Conservation (phyloP, 1,140 invertebrate genomes). For the Ceratosolen fusciceps region DNA sequence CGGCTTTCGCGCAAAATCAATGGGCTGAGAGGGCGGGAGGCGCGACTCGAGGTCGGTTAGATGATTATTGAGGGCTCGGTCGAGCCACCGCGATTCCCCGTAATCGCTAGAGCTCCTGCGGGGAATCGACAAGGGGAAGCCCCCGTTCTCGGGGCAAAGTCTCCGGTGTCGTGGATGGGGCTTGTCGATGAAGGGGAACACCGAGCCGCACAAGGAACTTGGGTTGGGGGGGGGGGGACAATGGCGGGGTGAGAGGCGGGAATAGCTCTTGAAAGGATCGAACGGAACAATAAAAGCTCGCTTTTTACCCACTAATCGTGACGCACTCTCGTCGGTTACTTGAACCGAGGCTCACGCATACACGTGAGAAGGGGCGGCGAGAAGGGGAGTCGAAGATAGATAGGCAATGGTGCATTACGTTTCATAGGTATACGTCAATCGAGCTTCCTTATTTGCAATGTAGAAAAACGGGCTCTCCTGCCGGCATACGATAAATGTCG, state of each 20-base stretch:
- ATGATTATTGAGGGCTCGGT: too few relatives aligned
- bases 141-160: neutral
- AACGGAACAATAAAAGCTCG: neutral
- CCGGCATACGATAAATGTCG: slow-evolving; percentile 8
- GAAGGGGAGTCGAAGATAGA: neutral
- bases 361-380: too few relatives aligned
- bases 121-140: too few relatives aligned
- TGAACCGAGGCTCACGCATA: neutral
- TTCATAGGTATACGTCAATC: too few relatives aligned
- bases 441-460: slow-evolving; percentile 36
- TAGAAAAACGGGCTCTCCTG: slow-evolving; percentile 8
- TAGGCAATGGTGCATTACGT: neutral
- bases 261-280: neutral
- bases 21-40: too few relatives aligned
- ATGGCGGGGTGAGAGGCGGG: too few relatives aligned
- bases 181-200: neutral
- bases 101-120: too few relatives aligned
- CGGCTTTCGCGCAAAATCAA: neutral
- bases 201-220: too few relatives aligned
- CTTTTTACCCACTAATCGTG: neutral
- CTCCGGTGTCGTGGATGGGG: slow-evolving; percentile 18
- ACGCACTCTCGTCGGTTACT: too few relatives aligned
- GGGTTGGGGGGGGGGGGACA: too few relatives aligned
- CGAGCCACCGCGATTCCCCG: too few relatives aligned
- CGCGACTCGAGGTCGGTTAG: too few relatives aligned